These are phyloP conservation scores for Oncorhynchus mykiss DNA, from an alignment of 2,113 vertebrate species.

Conservation along the genomic window DNA sequence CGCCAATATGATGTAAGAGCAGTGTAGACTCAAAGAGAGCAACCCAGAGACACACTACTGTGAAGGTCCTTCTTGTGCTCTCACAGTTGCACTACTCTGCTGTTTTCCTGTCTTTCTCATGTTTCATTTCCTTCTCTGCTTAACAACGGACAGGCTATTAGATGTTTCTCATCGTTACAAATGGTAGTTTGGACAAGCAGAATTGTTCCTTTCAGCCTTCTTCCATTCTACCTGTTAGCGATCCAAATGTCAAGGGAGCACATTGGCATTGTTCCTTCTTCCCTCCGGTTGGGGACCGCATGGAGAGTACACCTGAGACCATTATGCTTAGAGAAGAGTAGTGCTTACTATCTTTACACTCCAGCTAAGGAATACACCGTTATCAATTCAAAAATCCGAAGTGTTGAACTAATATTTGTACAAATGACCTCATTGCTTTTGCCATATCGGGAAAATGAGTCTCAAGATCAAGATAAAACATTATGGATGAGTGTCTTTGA, in stretches of 20 bases:
- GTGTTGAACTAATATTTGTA: no score
- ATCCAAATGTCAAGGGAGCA: not conserved
- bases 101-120: not conserved
- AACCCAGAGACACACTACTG: not conserved
- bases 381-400: no score
- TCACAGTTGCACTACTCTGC: not conserved
- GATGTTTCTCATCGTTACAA: constrained; percentile 1
- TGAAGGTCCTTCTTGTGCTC: not conserved
- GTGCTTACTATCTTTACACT: no score
- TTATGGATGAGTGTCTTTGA: no score
- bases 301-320: not conserved
- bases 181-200: constrained; percentile 5
- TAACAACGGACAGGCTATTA: not conserved
- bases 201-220: not conserved
- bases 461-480: no score
- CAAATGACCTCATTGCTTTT: no score
- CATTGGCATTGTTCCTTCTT: not conserved
- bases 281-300: not conserved
- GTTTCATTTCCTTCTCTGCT: not conserved
- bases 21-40: not conserved
- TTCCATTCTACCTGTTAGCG: not conserved
- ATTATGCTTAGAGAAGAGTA: no score
- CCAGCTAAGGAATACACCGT: no score
- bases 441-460: no score
- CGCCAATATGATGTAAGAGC: not conserved